These are phyloP conservation scores for Chrosomus eos DNA, from an alignment of 2,797 vertebrate genomes.

Conservation along the genomic window DNA sequence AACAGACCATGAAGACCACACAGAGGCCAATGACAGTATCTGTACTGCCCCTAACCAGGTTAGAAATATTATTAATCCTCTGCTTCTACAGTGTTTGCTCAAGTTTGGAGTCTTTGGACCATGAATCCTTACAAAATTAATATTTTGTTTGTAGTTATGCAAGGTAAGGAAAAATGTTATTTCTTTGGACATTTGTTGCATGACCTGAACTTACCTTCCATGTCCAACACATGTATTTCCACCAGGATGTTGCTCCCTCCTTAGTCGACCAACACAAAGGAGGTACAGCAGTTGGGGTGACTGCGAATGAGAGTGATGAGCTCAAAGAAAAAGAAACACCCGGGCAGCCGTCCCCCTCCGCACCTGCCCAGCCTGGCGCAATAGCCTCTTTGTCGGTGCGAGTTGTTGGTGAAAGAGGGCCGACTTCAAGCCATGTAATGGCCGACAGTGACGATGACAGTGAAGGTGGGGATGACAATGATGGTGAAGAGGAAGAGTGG, in stretches of 20 bases:
- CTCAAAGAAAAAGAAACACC: constrained; percentile 72
- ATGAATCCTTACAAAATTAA: not conserved
- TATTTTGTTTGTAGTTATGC: not conserved
- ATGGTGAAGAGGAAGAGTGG: constrained; percentile 75
- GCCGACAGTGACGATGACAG: constrained; percentile 78
- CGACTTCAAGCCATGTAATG: constrained; percentile 67
- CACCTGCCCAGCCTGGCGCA: constrained; percentile 63
- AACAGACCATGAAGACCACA: constrained; percentile 75
- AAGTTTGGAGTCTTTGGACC: not conserved
- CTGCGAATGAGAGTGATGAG: constrained; percentile 63
- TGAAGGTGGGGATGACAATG: constrained; percentile 74
- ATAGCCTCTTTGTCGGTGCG: constrained; percentile 66
- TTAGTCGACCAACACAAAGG: constrained; percentile 71
- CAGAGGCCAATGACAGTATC: constrained; percentile 75
- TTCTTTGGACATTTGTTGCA: not conserved
- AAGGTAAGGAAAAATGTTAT: not conserved
- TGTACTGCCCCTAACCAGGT: constrained; percentile 76
- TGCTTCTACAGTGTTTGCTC: not conserved
- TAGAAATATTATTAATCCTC: constrained; percentile 29
- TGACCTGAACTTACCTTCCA: not conserved
- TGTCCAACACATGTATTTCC: constrained; percentile 52
- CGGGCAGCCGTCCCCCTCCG: constrained; percentile 64
- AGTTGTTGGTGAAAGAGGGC: constrained; percentile 65
- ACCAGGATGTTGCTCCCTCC: constrained; percentile 71
- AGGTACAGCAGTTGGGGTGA: constrained; percentile 66